Conservation (phyloP, 2,888 invertebrate genomes). For the Ctenicera cuprea region DNA sequence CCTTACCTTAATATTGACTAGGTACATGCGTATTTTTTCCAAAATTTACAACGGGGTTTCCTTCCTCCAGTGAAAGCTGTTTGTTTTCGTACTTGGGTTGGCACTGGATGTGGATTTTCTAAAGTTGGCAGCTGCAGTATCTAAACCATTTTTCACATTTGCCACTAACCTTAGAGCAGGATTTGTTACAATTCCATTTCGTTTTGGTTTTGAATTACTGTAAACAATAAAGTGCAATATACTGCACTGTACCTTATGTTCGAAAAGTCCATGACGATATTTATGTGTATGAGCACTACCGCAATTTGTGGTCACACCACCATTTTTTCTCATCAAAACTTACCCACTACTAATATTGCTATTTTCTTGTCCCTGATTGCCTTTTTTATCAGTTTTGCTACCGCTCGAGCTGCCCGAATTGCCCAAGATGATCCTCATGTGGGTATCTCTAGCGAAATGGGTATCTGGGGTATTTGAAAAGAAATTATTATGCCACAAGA, state of each 20-base stretch:
- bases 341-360: constrained; percentile 45
- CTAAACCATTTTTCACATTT: constrained; percentile 84
- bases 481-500: constrained; percentile 70
- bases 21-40: constrained; percentile 50
- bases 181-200: constrained; percentile 91
- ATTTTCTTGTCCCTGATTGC: constrained; percentile 54
- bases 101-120: constrained; percentile 78
- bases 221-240: constrained; percentile 7
- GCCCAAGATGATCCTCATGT: constrained; percentile 89
- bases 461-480: constrained; percentile 79
- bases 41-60: constrained; percentile 82
- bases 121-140: constrained; percentile 78
- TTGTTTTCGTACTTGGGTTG: constrained; percentile 79
- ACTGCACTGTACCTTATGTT: not conserved
- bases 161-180: constrained; percentile 89
- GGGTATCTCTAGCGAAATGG: constrained; percentile 92
- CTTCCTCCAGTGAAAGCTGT: constrained; percentile 90
- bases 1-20: constrained; percentile 60
- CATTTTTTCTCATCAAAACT: not conserved
- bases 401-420: constrained; percentile 65
- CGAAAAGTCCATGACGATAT: not conserved
- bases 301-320: no score
- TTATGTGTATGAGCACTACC: no score
- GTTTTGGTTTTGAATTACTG: constrained; percentile 78
- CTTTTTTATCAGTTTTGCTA: constrained; percentile 65